phyloP scores from a whole-genome alignment of 2,797 vertebrate species.

The Gambelia wislizenii region DNA sequence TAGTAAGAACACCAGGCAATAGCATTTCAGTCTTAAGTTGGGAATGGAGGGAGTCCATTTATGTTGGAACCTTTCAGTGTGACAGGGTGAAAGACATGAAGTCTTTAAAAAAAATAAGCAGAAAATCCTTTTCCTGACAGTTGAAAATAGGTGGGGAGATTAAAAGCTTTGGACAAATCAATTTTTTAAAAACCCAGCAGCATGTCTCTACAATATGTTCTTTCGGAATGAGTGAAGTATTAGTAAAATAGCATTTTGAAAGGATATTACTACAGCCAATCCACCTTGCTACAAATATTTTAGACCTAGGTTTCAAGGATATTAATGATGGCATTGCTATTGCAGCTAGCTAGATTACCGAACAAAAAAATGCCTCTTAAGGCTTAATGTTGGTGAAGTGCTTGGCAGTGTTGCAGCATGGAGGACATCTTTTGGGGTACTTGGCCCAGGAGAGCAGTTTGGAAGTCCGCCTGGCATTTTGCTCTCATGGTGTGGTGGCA shows the following conservation, averaged over 20 bases:
- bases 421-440: constrained; percentile 53
- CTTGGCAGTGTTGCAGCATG: constrained; percentile 9
- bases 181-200: background rate
- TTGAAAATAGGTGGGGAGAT: background rate
- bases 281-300: background rate
- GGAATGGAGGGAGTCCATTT: background rate
- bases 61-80: background rate
- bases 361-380: constrained; percentile 34
- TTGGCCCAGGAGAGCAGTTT: constrained; percentile 43
- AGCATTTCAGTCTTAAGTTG: background rate
- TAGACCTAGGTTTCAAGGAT: background rate
- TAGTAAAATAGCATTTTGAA: background rate
- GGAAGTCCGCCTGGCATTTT: constrained; percentile 47
- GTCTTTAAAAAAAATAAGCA: too few relatives aligned
- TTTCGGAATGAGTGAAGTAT: background rate
- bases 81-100: background rate
- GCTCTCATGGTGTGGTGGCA: constrained; percentile 48
- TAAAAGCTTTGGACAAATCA: too few relatives aligned
- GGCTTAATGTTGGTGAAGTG: constrained; percentile 48
- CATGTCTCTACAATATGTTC: background rate
- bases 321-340: background rate
- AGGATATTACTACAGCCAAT: too few relatives aligned
- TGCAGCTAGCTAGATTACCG: background rate
- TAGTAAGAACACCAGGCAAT: background rate
- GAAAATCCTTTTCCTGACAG: background rate